Evolutionary conservation across 2,113 vertebrate genomes (phyloP), one percentile per base, ranked within the genome.

Genomic region (Cervus canadensis): DNA sequence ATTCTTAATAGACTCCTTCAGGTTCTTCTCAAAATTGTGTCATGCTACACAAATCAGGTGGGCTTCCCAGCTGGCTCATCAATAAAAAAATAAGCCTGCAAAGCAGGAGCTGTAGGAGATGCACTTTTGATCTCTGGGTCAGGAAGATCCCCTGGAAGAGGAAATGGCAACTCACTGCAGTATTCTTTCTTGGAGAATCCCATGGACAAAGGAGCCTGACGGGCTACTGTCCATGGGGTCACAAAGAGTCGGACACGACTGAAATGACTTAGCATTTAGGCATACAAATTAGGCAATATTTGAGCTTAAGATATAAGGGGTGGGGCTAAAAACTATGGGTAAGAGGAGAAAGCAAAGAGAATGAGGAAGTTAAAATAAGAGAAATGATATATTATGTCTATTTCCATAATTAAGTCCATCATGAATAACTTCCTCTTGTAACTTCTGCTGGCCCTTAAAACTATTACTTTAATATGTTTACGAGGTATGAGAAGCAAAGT

Each of bases 401-500:
- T 74, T 93, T 97, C 52, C 54, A 92, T 84, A 94, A 83, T 79
- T 89, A 95, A 78, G 62, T 87, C 62, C 19, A 67, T 74, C 92
- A 76, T 79, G 28, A 93, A 91, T 79, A 85, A 85, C 82, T 95
- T 94, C 40, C 17, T 93, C 50, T 64, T 60, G 9, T 62, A 85
- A 28, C 48, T 90, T 95, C 91, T 97, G 33, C 16, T 94, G 78
- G 59, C 28, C 48, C 93, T 94, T 64, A 64, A 76, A 91, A 79
- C 76, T 84, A 59, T 40, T 87, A 86, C 21, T 79, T 94, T 94
- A 67, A 92, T 14, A 43, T 92, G 97, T 94, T 91, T 97, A 40
- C 26, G 87, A 96, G 52, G 43, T 93, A 98, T 82, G 89, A 90
- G 48, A 89, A 96, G 78, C 94, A 93, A 95, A 96, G 43, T 94